Conservation (phyloP, 2,888 invertebrate species). For the Athrips mouffetella region DNA sequence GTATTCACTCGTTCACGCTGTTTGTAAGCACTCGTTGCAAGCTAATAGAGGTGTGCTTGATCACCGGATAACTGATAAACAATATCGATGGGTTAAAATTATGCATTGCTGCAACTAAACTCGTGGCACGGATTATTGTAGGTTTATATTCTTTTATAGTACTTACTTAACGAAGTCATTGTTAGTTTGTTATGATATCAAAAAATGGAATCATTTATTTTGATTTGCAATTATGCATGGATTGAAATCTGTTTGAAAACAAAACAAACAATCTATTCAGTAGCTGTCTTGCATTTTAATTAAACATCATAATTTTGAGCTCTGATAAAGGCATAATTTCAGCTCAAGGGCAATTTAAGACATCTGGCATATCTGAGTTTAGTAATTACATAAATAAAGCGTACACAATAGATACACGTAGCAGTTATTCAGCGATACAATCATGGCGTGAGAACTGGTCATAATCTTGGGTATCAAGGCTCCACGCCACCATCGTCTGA, state of each 20-base stretch:
- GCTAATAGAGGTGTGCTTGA: slow-evolving; percentile 39
- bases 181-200: no score
- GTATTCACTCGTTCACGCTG: slow-evolving; percentile 60
- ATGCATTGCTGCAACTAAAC: neutral
- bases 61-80: slow-evolving; percentile 24
- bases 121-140: neutral
- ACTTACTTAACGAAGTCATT: no score
- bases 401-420: slow-evolving; percentile 8
- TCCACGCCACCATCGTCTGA: slow-evolving; percentile 18
- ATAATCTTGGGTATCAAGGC: slow-evolving; percentile 19
- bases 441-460: slow-evolving; percentile 22
- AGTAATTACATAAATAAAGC: slow-evolving; percentile 8
- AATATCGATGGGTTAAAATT: slow-evolving; percentile 29
- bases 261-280: neutral
- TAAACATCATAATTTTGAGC: neutral
- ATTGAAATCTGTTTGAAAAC: neutral
- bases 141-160: neutral
- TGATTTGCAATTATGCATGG: no score
- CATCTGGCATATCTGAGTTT: neutral
- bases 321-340: neutral
- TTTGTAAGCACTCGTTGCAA: slow-evolving; percentile 62
- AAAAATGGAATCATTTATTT: no score
- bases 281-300: neutral
- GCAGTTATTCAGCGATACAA: slow-evolving; percentile 11
- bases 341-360: slow-evolving; percentile 5